These are phyloP conservation scores for Cyclophora punctaria DNA, from an alignment of 2,888 invertebrate genomes.

Conservation along the genomic window DNA sequence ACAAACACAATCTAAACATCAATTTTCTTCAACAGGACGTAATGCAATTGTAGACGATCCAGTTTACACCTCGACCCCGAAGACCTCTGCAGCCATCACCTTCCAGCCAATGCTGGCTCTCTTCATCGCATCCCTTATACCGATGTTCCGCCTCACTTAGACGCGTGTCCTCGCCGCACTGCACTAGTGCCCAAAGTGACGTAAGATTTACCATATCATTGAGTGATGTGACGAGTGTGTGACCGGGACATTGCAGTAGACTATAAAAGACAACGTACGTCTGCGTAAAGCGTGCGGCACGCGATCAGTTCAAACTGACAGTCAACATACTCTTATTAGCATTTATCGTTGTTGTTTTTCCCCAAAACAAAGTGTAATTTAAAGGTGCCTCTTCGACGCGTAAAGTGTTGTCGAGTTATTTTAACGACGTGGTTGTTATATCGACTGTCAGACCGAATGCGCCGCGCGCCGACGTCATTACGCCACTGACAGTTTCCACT, in stretches of 20 bases:
- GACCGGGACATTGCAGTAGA: constrained; percentile 24
- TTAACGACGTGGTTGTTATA: constrained; percentile 8
- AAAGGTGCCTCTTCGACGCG: too few species aligned
- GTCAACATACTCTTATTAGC: too few species aligned
- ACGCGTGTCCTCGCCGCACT: background rate
- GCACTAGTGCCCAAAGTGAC: constrained; percentile 1
- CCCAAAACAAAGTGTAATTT: too few species aligned
- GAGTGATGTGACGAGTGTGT: constrained; percentile 32
- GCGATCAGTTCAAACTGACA: too few species aligned
- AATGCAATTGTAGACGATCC: constrained; percentile 30
- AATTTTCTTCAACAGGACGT: constrained; percentile 19
- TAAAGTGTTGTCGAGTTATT: too few species aligned
- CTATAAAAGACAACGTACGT: constrained; percentile 31
- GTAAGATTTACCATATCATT: constrained; percentile 47
- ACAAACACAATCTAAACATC: too few species aligned
- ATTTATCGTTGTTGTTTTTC: too few species aligned
- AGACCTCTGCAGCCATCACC: constrained; percentile 31
- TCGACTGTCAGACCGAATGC: background rate
- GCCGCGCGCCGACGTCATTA: background rate
- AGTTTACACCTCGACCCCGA: constrained; percentile 42
- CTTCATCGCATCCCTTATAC: constrained; percentile 25
- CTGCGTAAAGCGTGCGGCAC: too few species aligned
- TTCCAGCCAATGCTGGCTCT: constrained; percentile 25
- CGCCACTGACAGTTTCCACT: background rate
- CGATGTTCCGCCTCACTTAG: constrained; percentile 35